phyloP scores from a whole-genome alignment of 2,888 invertebrate genomes.

The Melanotus villosus region DNA sequence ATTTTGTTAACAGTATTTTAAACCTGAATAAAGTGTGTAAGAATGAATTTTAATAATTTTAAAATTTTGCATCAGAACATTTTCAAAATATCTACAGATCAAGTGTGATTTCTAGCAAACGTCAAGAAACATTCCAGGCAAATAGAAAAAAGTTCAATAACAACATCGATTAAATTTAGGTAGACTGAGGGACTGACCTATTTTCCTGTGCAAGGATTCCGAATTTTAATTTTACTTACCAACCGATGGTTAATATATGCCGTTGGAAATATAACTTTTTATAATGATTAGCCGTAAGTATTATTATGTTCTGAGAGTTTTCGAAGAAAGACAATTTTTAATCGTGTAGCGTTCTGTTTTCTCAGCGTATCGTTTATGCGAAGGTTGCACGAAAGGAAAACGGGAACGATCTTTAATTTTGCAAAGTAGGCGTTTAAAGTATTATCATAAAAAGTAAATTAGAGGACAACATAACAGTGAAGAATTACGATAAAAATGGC shows the following conservation, averaged over 20 bases:
- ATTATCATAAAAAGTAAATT: conserved; percentile 29
- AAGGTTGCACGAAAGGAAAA: not conserved
- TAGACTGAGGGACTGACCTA: too few relatives aligned
- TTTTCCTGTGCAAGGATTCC: too few relatives aligned
- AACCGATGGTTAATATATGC: not conserved
- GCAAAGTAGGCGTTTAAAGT: conserved; percentile 30
- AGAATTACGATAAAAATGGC: conserved; percentile 42
- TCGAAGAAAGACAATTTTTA: conserved; percentile 1
- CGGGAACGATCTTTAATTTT: conserved; percentile 22
- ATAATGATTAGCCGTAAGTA: not conserved
- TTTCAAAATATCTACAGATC: too few relatives aligned
- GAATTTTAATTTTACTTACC: conserved; percentile 2
- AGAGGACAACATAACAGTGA: conserved; percentile 26
- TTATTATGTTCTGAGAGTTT: not conserved
- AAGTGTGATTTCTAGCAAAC: too few relatives aligned
- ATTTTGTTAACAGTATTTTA: too few relatives aligned
- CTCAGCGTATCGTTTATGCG: not conserved
- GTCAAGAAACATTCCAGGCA: too few relatives aligned
- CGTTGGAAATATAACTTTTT: not conserved
- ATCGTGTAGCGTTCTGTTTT: conserved; percentile 3
- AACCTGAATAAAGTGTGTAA: too few relatives aligned
- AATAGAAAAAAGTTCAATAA: too few relatives aligned
- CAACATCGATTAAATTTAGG: too few relatives aligned
- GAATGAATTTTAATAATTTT: too few relatives aligned
- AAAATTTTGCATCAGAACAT: too few relatives aligned